Evolutionary conservation across 1,140 invertebrate species (phyloP), one percentile per base, ranked within the genome.

Genomic region (Tribolium castaneum): DNA sequence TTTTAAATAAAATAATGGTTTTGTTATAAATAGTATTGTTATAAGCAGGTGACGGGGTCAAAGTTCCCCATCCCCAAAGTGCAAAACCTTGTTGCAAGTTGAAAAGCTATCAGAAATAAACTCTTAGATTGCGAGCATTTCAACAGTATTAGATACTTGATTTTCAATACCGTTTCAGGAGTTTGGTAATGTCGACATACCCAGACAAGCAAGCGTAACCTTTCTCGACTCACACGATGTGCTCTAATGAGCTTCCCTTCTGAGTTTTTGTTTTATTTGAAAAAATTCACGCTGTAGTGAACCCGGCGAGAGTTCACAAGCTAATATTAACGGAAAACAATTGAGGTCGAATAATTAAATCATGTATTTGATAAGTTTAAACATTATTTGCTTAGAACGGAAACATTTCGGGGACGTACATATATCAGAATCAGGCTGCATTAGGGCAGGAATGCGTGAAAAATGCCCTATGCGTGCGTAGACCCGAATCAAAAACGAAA

Each of bases 41-140:
- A 35, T 35, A 34, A 35, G 25, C 13, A n/a, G 34, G 25, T 14
- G 59, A 66, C 59, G 3, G 12, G n/a, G 30, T 1, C 25, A 35
- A 66, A 66, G 59, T 13, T 30, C 25, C 35, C n/a, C 59, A 66
- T 35, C 13, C 12, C 25, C 10, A 30, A 66, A 66, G 59, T 66
- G 59, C 59, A 66, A 66, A 66, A 30, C 30, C 59, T 66, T 66
- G 59, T 66, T 66, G 59, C 59, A 66, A 35, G 59, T 66, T 34
- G 59, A 13, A 14, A 66, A 66, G 30, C 59, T 66, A 66, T 66
- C 59, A 66, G 30, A 22, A 66, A 35, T 66, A 35, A 45, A 66
- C 30, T 13, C n/a, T 39, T 66, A 66, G 59, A 66, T 66, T 35
- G 59, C 14, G 25, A 66, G n/a, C 59, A 66, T 66, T 66, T 66